Evolutionary conservation across 2,888 invertebrate genomes (phyloP), one percentile per base, ranked within the genome.

Genomic region (Ephialtes manifestator): DNA sequence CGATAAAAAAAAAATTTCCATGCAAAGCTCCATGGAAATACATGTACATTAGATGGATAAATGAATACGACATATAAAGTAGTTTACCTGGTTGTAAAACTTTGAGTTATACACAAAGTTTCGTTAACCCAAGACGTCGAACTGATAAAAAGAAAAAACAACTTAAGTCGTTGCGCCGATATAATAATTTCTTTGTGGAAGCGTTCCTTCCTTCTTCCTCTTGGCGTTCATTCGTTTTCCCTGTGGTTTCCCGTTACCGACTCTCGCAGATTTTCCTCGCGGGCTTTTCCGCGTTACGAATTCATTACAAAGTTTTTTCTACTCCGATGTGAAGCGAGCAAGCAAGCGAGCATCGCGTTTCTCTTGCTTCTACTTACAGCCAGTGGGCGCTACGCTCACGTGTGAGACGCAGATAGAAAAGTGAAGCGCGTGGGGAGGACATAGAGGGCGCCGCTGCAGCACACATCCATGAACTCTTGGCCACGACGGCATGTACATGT

Each of bases 251-350:
- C 31, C 53, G 31, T 65, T 5, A 51, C 35, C 31, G 48, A 48
- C 55, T 39, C 43, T 18, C 79, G 58, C 63, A 71, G 79, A 84
- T 87, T 85, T 87, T 86, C 86, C 86, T 86, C 85, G 78, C 84
- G 81, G 81, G 75, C 84, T 87, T 80, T 80, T 83, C 72, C 87
- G 46, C 85, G 86, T 81, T 84, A 75, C 80, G 87, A 89, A 90
- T 90, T 90, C 88, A 89, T 90, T 88, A 89, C 86, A 84, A 90
- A 90, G 81, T 89, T 89, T 89, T 81, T 86, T 68, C 58, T 76
- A 15, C 75, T 63, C 53, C 28, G 46, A 46, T 24, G 58, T 20
- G 65, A 65, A 18, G 35, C 46, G 72, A 58, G 65, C 53, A 65
- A 53, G 51, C 60, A 65, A 53, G 51, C 35, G 24, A 28, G 39